A percentile compares a stretch with the other conserved stretches of the same genome.
phyloP scores from a whole-genome alignment of 2,888 invertebrate genomes.

The Amiota mariae region DNA sequence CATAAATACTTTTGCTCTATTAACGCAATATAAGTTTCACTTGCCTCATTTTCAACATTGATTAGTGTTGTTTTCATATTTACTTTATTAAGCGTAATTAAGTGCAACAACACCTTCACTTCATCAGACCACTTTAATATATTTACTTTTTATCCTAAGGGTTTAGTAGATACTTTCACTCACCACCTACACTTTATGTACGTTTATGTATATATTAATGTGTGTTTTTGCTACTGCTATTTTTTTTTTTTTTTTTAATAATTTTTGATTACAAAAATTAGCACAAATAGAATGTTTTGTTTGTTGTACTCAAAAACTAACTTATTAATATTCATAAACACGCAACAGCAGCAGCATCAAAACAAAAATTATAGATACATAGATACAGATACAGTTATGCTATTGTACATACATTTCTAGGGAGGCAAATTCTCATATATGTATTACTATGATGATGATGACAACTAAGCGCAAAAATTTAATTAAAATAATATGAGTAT shows the following conservation, averaged over 20 bases:
- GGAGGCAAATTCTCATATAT: not conserved
- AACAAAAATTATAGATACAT: conserved; percentile 7
- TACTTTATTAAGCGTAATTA: conserved; percentile 63
- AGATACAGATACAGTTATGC: conserved; percentile 31
- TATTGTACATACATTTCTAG: not conserved
- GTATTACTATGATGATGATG: too few species aligned
- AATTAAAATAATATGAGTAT: conserved; percentile 23
- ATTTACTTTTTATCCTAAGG: not conserved
- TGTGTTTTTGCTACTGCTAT: not conserved
- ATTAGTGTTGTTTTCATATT: conserved; percentile 61
- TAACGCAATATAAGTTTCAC: not conserved
- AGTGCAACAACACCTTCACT: conserved; percentile 37
- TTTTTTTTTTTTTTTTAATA: not conserved
- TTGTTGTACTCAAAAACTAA: conserved; percentile 38
- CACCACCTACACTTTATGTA: not conserved
- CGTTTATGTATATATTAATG: conserved; percentile 25
- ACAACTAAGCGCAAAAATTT: conserved; percentile 19
- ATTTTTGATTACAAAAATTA: conserved; percentile 51
- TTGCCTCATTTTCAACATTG: conserved; percentile 52
- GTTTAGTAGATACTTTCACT: conserved; percentile 30
- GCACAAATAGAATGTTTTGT: conserved; percentile 47
- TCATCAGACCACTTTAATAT: too few species aligned
- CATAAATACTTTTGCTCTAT: not conserved
- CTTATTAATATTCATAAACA: conserved; percentile 58
- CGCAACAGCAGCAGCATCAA: conserved; percentile 46